phyloP scores from a whole-genome alignment of 2,113 vertebrate species.

The Pangasianodon hypophthalmus region DNA sequence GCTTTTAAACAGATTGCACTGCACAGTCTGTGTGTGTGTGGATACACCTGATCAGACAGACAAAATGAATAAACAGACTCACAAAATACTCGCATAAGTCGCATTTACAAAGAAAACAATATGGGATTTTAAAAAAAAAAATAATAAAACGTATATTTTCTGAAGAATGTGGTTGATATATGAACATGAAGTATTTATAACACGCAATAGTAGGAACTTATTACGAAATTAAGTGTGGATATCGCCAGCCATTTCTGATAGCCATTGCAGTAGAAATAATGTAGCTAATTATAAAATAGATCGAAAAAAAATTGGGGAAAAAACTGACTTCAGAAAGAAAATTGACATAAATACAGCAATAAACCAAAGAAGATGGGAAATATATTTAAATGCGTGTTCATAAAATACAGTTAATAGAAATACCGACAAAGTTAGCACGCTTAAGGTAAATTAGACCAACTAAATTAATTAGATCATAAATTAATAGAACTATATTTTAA shows the following conservation, averaged over 20 bases:
- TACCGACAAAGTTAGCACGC: not conserved
- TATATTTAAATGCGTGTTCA: not conserved
- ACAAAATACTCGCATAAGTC: not conserved
- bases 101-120: not conserved
- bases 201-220: not conserved
- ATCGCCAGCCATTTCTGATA: not conserved
- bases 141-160: not conserved
- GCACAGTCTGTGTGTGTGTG: too few species aligned
- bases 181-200: not conserved
- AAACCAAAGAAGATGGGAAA: not conserved
- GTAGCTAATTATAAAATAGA: not conserved
- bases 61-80: not conserved
- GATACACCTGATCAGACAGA: not conserved
- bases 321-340: not conserved
- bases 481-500: not conserved
- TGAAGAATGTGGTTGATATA: not conserved
- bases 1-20: slow-evolving; percentile 26
- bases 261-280: not conserved
- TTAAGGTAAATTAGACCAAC: not conserved
- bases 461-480: not conserved
- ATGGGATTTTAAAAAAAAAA: not conserved
- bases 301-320: not conserved
- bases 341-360: not conserved
- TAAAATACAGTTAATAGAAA: not conserved
- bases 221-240: not conserved